These are phyloP conservation scores for Anguilla marmorata DNA, from an alignment of 2,797 vertebrate genomes.

Conservation along the genomic window DNA sequence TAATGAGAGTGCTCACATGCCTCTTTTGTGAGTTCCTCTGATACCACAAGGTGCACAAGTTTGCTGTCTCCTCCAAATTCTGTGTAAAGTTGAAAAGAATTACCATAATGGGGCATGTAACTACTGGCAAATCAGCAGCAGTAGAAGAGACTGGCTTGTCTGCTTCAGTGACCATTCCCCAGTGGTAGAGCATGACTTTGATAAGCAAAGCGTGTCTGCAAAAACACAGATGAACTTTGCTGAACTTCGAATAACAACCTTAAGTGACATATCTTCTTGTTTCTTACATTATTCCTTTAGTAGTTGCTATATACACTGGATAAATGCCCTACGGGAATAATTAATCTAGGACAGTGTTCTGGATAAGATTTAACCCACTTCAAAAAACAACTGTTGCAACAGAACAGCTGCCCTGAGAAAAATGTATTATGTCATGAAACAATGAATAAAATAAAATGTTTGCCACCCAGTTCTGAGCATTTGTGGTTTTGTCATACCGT, in stretches of 20 bases:
- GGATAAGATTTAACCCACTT: background rate
- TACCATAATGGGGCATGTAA: slow-evolving; percentile 59
- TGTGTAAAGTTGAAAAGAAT: slow-evolving; percentile 63
- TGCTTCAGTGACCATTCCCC: slow-evolving; percentile 40
- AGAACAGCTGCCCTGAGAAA: background rate
- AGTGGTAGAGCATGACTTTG: background rate
- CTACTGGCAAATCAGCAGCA: slow-evolving; percentile 42
- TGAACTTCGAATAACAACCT: background rate
- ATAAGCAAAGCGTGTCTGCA: slow-evolving; percentile 1
- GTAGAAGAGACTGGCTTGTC: slow-evolving; percentile 47
- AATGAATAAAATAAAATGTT: background rate
- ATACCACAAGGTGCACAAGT: slow-evolving; percentile 56
- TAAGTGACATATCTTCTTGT: slow-evolving; percentile 1
- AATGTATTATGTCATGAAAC: background rate
- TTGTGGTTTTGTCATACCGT: slow-evolving; percentile 56
- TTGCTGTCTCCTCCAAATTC: slow-evolving; percentile 58
- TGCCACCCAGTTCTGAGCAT: background rate
- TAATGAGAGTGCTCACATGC: slow-evolving; percentile 56
- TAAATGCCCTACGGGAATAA: background rate
- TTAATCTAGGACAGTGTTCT: background rate
- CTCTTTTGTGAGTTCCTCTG: slow-evolving; percentile 57
- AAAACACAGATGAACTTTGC: background rate
- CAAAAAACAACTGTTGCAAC: background rate
- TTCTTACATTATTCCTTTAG: background rate
- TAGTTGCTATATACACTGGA: background rate